Percentiles rank a stretch among this genome's conserved stretches.
phyloP scores from a whole-genome alignment of 2,888 invertebrate species.

The Orthosia incerta region DNA sequence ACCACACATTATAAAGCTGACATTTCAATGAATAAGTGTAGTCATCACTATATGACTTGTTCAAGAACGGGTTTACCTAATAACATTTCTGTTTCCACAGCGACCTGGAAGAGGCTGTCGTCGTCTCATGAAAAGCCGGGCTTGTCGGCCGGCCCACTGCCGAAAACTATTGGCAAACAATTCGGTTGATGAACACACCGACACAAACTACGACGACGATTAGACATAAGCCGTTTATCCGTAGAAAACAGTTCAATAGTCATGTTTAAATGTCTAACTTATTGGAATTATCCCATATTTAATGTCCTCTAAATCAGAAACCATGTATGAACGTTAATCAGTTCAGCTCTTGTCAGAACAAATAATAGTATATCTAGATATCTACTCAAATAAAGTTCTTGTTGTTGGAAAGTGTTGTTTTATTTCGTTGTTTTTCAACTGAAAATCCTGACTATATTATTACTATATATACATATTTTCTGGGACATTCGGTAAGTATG shows the following conservation, averaged over 20 bases:
- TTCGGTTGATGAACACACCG: slow-evolving; percentile 53
- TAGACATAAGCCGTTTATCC: slow-evolving; percentile 48
- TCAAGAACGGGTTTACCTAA: not conserved
- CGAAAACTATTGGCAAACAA: slow-evolving; percentile 61
- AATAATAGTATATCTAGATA: slow-evolving; percentile 20
- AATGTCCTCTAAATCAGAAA: slow-evolving; percentile 26
- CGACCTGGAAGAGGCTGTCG: slow-evolving; percentile 77
- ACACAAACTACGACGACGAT: slow-evolving; percentile 55
- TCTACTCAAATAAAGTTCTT: slow-evolving; percentile 49
- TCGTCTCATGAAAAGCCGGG: slow-evolving; percentile 80
- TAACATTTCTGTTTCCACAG: slow-evolving; percentile 22
- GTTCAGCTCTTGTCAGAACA: slow-evolving; percentile 44
- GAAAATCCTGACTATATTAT: not conserved
- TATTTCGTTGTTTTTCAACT: slow-evolving; percentile 6
- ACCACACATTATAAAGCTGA: not conserved
- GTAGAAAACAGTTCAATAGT: slow-evolving; percentile 33
- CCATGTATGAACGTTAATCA: slow-evolving; percentile 32
- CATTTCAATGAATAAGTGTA: slow-evolving; percentile 3
- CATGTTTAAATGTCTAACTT: slow-evolving; percentile 33
- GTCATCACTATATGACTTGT: not conserved
- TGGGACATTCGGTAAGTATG: not conserved
- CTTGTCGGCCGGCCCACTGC: slow-evolving; percentile 80
- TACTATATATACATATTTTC: not conserved
- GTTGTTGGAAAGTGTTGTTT: slow-evolving; percentile 33
- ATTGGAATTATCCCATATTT: slow-evolving; percentile 14